Evolutionary conservation across 2,888 invertebrate species (phyloP), one percentile per base, ranked within the genome.

Genomic region (Erebia palarica): DNA sequence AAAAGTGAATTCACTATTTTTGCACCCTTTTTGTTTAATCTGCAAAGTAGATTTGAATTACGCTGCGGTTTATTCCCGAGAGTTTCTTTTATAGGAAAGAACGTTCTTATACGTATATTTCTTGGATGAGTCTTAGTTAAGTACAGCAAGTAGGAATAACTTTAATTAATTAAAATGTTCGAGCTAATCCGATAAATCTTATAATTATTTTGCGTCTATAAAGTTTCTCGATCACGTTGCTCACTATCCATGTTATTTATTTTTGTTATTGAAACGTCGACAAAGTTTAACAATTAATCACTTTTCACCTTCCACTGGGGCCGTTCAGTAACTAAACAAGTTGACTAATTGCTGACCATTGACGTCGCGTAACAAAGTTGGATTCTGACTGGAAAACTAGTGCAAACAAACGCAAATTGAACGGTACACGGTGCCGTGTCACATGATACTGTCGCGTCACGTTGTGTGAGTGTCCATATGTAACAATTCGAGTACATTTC

Each of bases 281-380:
- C 69, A 75, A 81, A 76, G 75, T 89, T 89, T 82, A 78, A 84
- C 81, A 88, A 88, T 90, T 88, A 89, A 81, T 73, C 77, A 80
- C 78, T 78, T 81, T 81, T 77, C 78, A 78, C 71, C 78, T 77
- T 73, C 73, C 76, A 77, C 61, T 77, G 82, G 84, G 85, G 84
- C 82, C 79, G 78, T 81, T 83, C 81, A 75, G 80, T 76, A 79
- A 81, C 81, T 82, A 85, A 86, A 84, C 86, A 86, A 88, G 82
- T 87, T 85, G 81, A 85, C 87, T 87, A 86, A 87, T 87, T 86
- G 87, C 82, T 80, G 85, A 83, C 82, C 82, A 84, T 79, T 77
- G 68, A 78, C 78, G 78, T 79, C 76, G 73, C 70, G 77, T 76
- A 78, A 81, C 83, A 80, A 83, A 86, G 82, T 85, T 81, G 77